Evolutionary conservation across 2,797 vertebrate species (phyloP).

Genomic region (Coluber constrictor): DNA sequence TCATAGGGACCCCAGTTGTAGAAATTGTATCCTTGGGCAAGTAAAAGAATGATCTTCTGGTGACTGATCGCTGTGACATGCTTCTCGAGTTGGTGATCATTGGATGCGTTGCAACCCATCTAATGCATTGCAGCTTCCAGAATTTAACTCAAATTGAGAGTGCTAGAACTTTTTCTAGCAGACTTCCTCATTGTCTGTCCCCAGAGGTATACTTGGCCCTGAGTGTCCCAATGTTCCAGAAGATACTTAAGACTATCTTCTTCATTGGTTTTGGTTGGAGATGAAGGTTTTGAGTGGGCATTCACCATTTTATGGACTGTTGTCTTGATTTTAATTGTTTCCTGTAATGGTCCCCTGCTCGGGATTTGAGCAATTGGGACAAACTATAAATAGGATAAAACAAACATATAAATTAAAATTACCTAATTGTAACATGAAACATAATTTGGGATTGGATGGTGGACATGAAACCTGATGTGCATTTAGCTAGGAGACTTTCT

Average conservation of each 20-base stretch:
- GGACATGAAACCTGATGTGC: too few relatives aligned
- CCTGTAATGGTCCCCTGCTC: background rate
- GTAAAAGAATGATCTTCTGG: background rate
- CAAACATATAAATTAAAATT: background rate
- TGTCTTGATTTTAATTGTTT: background rate
- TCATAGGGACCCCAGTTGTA: background rate
- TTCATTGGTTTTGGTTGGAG: background rate
- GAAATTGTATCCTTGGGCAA: background rate
- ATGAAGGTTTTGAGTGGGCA: background rate
- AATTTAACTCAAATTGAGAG: background rate
- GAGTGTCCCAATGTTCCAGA: background rate
- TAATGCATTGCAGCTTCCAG: background rate
- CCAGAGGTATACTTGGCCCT: background rate
- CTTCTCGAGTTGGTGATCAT: background rate
- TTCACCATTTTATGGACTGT: background rate
- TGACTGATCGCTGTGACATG: too few relatives aligned
- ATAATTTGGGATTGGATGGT: background rate
- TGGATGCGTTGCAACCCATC: background rate
- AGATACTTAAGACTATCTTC: background rate
- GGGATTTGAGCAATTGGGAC: background rate
- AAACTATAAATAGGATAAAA: background rate
- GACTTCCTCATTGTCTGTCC: background rate
- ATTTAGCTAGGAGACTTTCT: background rate
- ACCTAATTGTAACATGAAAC: background rate
- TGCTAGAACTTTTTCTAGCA: background rate